These are phyloP conservation scores for Bergia puertoricense DNA, from an alignment of 92 coral and sea anemone species.

Conservation along the genomic window DNA sequence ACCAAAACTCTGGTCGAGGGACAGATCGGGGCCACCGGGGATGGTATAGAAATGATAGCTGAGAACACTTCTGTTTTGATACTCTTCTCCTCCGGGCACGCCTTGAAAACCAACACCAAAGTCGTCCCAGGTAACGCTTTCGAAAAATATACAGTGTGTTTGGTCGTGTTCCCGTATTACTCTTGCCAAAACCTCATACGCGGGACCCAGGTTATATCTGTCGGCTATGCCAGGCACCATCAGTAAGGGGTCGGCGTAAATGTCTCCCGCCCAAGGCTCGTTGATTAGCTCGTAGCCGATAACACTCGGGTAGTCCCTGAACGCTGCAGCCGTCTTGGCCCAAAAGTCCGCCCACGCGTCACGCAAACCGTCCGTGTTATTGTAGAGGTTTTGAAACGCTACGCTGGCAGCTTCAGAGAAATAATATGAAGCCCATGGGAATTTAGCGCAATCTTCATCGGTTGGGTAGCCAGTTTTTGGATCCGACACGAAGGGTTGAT, in stretches of 20 bases:
- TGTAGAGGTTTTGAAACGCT: slow-evolving; percentile 93
- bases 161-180: slow-evolving; percentile 87
- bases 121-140: slow-evolving; percentile 96
- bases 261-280: slow-evolving; percentile 96
- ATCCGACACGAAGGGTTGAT: slow-evolving; percentile 76
- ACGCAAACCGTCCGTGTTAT: slow-evolving; percentile 82
- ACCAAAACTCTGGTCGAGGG: slow-evolving; percentile 68
- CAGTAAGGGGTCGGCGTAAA: slow-evolving; percentile 81
- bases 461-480: slow-evolving; percentile 86
- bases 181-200: slow-evolving; percentile 80
- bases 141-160: slow-evolving; percentile 88
- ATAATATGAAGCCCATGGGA: slow-evolving; percentile 84
- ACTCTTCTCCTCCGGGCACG: slow-evolving; percentile 89
- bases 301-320: slow-evolving; percentile 75
- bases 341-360: slow-evolving; percentile 95
- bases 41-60: slow-evolving; percentile 88
- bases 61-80: slow-evolving; percentile 86
- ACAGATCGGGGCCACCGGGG: slow-evolving; percentile 62
- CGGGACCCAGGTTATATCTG: slow-evolving; percentile 82
- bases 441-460: slow-evolving; percentile 84
- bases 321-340: slow-evolving; percentile 85
- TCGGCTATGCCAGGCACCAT: slow-evolving; percentile 87
- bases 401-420: slow-evolving; percentile 86
- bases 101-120: slow-evolving; percentile 87
- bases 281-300: slow-evolving; percentile 94